Evolutionary conservation across 2,888 invertebrate genomes (phyloP).

Genomic region (Agonum fuliginosum): DNA sequence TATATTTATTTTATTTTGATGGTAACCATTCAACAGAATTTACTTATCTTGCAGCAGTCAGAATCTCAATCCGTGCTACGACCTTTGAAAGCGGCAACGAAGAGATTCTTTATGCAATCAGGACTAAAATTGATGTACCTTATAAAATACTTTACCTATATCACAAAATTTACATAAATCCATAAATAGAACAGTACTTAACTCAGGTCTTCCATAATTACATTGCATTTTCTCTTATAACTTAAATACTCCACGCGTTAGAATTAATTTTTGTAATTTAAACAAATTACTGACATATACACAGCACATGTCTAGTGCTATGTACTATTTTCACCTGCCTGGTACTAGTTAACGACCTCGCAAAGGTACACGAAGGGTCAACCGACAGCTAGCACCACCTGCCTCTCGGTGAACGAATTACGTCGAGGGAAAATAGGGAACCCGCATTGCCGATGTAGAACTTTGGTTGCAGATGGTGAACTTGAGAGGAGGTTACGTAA

Average conservation of each 20-base stretch:
- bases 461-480: background rate
- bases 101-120: no score
- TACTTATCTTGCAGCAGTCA: no score
- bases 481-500: background rate
- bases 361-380: constrained; percentile 5
- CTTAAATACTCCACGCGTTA: background rate
- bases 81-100: no score
- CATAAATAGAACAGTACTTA: no score
- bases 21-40: no score
- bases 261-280: constrained; percentile 3
- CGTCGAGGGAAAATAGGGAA: background rate
- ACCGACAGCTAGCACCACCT: constrained; percentile 32
- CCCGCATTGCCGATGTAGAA: background rate
- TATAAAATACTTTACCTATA: background rate
- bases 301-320: constrained; percentile 17
- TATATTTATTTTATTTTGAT: no score
- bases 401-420: constrained; percentile 11
- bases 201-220: no score
- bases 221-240: background rate
- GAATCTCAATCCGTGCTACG: no score
- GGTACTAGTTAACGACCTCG: constrained; percentile 13
- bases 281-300: constrained; percentile 26
- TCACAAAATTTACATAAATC: no score
- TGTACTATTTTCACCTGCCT: constrained; percentile 29
- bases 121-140: background rate